Percentiles rank a stretch among this genome's conserved stretches.
Conservation (phyloP, 2,888 invertebrate species). For the Apamea anceps region DNA sequence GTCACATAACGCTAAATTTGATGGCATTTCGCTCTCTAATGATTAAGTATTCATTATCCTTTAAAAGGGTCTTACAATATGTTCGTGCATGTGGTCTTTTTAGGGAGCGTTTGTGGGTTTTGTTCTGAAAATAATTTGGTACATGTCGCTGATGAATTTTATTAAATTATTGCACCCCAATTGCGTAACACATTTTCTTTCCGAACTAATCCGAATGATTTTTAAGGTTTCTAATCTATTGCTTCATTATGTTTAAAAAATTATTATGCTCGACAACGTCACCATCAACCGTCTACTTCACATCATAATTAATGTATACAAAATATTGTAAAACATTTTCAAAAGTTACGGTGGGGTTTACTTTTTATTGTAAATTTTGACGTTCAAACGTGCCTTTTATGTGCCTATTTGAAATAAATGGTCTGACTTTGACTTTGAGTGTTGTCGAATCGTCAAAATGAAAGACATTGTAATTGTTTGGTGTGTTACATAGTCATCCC, state of each 20-base stretch:
- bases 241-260: background rate
- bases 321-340: too few relatives aligned
- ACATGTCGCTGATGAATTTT: background rate
- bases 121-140: slow-evolving; percentile 16
- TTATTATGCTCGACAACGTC: too few relatives aligned
- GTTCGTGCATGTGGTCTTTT: slow-evolving; percentile 37
- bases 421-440: background rate
- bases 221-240: background rate
- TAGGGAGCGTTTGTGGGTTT: slow-evolving; percentile 38
- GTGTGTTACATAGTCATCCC: background rate
- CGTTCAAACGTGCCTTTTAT: background rate
- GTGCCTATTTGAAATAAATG: background rate
- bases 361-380: too few relatives aligned
- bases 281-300: too few relatives aligned
- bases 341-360: too few relatives aligned
- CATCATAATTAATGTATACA: background rate
- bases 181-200: background rate
- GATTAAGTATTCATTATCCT: slow-evolving; percentile 58
- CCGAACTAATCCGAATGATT: too few relatives aligned
- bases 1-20: slow-evolving; percentile 50
- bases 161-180: background rate
- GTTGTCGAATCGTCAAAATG: background rate
- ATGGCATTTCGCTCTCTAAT: slow-evolving; percentile 52
- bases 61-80: slow-evolving; percentile 56
- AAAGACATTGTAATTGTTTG: background rate